Conservation (phyloP, 2,888 invertebrate genomes). For the Oscheius myriophilus region DNA sequence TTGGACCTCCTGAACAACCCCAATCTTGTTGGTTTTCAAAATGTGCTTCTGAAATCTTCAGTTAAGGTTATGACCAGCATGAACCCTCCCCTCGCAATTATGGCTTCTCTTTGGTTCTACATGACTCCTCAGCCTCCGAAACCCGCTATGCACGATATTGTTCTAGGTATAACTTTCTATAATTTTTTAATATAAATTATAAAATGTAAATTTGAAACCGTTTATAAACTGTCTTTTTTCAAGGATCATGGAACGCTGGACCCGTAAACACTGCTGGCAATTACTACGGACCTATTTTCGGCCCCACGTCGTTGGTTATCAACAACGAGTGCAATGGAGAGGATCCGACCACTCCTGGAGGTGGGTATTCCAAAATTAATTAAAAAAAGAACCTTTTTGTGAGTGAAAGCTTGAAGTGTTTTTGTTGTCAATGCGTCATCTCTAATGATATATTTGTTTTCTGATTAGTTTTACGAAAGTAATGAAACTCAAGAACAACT, state of each 20-base stretch:
- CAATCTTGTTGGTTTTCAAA: conserved; percentile 43
- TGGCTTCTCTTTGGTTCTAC: conserved; percentile 68
- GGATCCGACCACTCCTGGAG: conserved; percentile 47
- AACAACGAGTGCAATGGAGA: conserved; percentile 66
- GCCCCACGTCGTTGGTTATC: conserved; percentile 63
- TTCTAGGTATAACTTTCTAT: conserved; percentile 66
- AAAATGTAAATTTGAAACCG: too few species aligned
- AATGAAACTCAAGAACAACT: too few species aligned
- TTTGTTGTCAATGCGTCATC: too few species aligned
- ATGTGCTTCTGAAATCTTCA: too few species aligned
- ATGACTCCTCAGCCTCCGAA: conserved; percentile 71
- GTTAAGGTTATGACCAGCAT: conserved; percentile 55
- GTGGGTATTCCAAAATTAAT: not conserved
- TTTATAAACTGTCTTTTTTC: too few species aligned
- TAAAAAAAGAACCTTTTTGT: too few species aligned
- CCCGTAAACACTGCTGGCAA: conserved; percentile 50
- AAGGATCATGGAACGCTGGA: conserved; percentile 57
- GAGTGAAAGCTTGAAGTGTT: too few species aligned
- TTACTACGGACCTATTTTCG: conserved; percentile 60
- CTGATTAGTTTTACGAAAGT: too few species aligned
- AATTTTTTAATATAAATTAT: too few species aligned
- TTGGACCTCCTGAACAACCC: conserved; percentile 56
- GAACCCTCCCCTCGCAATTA: conserved; percentile 63
- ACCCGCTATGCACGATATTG: conserved; percentile 70
- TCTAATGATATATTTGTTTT: too few species aligned